Conservation (phyloP, 2,888 invertebrate genomes). For the Cheilosia variabilis region DNA sequence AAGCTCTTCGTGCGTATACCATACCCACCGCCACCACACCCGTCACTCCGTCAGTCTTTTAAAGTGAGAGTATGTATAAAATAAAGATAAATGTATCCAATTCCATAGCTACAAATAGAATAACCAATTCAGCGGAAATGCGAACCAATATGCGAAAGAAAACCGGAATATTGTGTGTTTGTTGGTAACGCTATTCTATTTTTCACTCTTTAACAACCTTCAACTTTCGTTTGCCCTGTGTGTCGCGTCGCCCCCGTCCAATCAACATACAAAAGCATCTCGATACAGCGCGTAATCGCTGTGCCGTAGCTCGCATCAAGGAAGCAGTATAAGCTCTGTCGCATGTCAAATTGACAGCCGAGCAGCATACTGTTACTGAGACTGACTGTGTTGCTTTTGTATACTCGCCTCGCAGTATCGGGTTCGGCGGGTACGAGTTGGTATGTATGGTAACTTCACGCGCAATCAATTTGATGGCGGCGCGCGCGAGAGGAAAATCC, state of each 20-base stretch:
- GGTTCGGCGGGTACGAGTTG: too few species aligned
- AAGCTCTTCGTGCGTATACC: background rate
- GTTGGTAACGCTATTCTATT: conserved; percentile 18
- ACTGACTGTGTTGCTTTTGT: background rate
- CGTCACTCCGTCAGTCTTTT: background rate
- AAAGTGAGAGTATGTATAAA: background rate
- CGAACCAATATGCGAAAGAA: conserved; percentile 17
- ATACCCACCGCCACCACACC: conserved; percentile 9
- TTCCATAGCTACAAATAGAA: too few species aligned
- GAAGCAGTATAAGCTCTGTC: conserved; percentile 60
- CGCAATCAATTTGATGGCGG: conserved; percentile 65
- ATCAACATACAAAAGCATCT: conserved; percentile 40
- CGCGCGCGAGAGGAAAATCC: conserved; percentile 27
- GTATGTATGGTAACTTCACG: conserved; percentile 45
- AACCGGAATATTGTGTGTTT: conserved; percentile 45
- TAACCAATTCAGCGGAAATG: conserved; percentile 3
- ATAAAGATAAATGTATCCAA: background rate
- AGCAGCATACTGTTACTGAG: conserved; percentile 28
- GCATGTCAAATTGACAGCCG: conserved; percentile 69
- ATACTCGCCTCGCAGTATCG: conserved; percentile 7
- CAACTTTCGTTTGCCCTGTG: conserved; percentile 67
- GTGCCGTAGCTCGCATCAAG: conserved; percentile 56
- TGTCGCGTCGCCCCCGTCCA: background rate
- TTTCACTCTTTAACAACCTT: conserved; percentile 71
- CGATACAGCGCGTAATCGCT: conserved; percentile 56